phyloP scores from a whole-genome alignment of 2,113 vertebrate genomes.

The Corapipo altera region DNA sequence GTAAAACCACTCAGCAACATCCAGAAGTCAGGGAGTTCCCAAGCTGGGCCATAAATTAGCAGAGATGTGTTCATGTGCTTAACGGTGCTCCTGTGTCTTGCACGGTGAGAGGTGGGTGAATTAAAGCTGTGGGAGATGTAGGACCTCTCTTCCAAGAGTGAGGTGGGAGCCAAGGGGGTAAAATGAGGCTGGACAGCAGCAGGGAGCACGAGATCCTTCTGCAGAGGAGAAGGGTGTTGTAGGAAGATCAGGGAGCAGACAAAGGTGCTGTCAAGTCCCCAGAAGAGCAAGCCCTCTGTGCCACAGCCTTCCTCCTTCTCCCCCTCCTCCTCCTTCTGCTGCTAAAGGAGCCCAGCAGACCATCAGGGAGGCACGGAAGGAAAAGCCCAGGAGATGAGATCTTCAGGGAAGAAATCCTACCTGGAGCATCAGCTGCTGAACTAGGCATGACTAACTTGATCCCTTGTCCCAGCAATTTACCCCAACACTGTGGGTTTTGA shows the following conservation, averaged over 20 bases:
- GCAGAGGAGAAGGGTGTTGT: neutral
- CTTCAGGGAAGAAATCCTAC: neutral
- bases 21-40: neutral
- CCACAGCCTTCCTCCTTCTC: neutral
- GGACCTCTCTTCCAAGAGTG: neutral
- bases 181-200: neutral
- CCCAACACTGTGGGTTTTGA: neutral
- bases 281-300: neutral
- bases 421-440: neutral
- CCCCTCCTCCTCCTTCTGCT: neutral
- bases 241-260: neutral
- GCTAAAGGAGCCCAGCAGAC: neutral
- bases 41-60: neutral
- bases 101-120: neutral
- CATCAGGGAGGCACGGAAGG: neutral
- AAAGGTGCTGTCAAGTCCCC: neutral
- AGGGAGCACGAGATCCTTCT: neutral
- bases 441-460: neutral
- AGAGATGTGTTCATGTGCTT: neutral
- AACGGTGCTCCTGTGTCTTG: neutral
- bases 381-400: neutral
- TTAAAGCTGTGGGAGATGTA: neutral
- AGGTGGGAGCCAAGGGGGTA: neutral
- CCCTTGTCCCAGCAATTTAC: neutral
- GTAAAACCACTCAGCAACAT: neutral